Evolutionary conservation across 35 echinoderm and acorn worm genomes (phyloP).

Genomic region (Ophiothrix spiculata): DNA sequence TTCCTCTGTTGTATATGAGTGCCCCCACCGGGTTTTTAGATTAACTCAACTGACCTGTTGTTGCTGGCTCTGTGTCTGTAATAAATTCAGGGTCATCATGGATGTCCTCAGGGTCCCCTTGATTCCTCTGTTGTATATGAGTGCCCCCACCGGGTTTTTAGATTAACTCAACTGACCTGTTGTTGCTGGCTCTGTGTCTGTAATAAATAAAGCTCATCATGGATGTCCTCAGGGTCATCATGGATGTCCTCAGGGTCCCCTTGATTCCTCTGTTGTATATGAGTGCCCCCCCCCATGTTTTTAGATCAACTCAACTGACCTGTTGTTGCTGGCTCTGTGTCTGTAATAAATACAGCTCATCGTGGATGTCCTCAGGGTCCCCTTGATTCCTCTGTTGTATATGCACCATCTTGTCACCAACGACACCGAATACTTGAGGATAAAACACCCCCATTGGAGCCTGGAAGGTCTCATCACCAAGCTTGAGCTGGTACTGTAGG

Average conservation of each 20-base stretch:
- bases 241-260: no score
- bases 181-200: conserved; percentile 85
- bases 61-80: conserved; percentile 83
- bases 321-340: conserved; percentile 82
- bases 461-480: conserved; percentile 85
- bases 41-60: no score
- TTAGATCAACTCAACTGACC: no score
- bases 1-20: no score
- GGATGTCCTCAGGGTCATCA: no score
- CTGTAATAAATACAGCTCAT: conserved; percentile 90
- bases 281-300: no score
- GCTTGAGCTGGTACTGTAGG: conserved; percentile 89
- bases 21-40: no score
- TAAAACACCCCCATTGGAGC: conserved; percentile 97
- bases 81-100: conserved; percentile 87
- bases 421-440: conserved; percentile 75
- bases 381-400: conserved; percentile 97
- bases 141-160: no score
- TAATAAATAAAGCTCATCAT: conserved; percentile 89
- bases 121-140: conserved; percentile 93
- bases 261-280: no score
- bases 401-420: conserved; percentile 65
- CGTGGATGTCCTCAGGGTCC: conserved; percentile 89
- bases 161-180: no score
- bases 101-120: conserved; percentile 92